Evolutionary conservation across 2,888 invertebrate genomes (phyloP), one percentile per base, ranked within the genome.

Genomic region (Platerodrilus igneus): DNA sequence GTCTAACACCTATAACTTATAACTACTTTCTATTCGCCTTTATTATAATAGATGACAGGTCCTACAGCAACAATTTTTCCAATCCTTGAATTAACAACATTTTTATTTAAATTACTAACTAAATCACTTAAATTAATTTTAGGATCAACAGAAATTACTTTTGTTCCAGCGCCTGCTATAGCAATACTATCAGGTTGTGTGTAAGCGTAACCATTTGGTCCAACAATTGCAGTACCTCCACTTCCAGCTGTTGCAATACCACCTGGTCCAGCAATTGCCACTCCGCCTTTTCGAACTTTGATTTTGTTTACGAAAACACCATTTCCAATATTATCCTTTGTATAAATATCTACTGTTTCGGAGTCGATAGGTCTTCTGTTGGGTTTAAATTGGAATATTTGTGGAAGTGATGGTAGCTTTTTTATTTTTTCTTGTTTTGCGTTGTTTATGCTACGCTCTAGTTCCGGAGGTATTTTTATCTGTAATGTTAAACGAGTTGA

Each of bases 211-310:
- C 86, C 86, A 21, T 84, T 83, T 0, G 86, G 85, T 0, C 86
- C 86, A 2, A 86, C 86, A 37, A 86, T 83, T 0, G 86, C 86
- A 0, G 86, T 84, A 3, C 86, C 86, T 4, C 86, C 86, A 56
- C 78, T 78, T 8, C 85, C 86, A 2, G 85, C 86, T 0, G 85
- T 86, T 0, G 86, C 86, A 7, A 85, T 81, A 19, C 86, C 86
- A n/a, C 85, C 85, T 0, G 86, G 86, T 0, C 86, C 86, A 2
- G 86, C 86, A 33, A 86, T 86, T 0, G 86, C 85, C 4, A 86
- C 84, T 9, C 86, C 86, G 2, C 86, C 86, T 60, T 77, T 77
- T 43, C 80, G 72, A 11, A 86, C 84, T 62, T 78, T 81, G 14
- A 86, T 59, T 50, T 74, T 74, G 49, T 82, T 80, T 39, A 83